A percentile compares a stretch with the other conserved stretches of the same genome.
Conservation (phyloP, 2,888 invertebrate genomes). For the Ormia ochracea region DNA sequence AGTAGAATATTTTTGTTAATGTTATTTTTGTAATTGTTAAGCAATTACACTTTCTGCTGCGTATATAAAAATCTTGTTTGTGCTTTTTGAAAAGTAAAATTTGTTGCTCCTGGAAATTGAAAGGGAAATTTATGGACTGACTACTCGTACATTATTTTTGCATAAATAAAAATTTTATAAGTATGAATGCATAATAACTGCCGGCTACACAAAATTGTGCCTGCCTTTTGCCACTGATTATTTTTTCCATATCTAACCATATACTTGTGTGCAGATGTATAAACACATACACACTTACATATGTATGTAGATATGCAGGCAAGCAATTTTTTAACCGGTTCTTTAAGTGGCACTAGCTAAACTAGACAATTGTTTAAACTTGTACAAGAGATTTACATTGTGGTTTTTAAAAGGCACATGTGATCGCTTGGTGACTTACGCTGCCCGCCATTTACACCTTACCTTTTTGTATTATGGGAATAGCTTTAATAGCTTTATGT, state of each 20-base stretch:
- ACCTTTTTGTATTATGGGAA: constrained; percentile 16
- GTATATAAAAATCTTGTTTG: constrained; percentile 18
- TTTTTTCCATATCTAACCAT: not conserved
- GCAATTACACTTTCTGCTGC: not conserved
- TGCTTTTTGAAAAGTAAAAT: constrained; percentile 45
- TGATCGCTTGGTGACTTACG: not conserved
- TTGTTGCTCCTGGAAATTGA: constrained; percentile 40
- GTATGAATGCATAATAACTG: constrained; percentile 54
- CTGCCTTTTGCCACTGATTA: constrained; percentile 14
- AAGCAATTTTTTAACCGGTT: constrained; percentile 35
- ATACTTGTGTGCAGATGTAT: not conserved
- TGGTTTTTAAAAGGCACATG: constrained; percentile 11
- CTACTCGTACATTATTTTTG: constrained; percentile 10
- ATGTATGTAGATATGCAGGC: not conserved
- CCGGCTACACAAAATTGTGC: constrained; percentile 30
- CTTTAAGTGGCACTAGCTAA: constrained; percentile 43
- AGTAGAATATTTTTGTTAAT: constrained; percentile 15
- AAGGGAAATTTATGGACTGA: constrained; percentile 50
- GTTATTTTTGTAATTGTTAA: not conserved
- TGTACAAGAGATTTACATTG: not conserved
- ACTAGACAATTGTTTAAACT: constrained; percentile 39
- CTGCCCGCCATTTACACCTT: constrained; percentile 5
- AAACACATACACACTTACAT: not conserved
- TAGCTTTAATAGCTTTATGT: not conserved
- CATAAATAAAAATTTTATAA: constrained; percentile 18